These are phyloP conservation scores for Drosophila phalerata DNA, from an alignment of 2,888 invertebrate genomes.

Conservation along the genomic window DNA sequence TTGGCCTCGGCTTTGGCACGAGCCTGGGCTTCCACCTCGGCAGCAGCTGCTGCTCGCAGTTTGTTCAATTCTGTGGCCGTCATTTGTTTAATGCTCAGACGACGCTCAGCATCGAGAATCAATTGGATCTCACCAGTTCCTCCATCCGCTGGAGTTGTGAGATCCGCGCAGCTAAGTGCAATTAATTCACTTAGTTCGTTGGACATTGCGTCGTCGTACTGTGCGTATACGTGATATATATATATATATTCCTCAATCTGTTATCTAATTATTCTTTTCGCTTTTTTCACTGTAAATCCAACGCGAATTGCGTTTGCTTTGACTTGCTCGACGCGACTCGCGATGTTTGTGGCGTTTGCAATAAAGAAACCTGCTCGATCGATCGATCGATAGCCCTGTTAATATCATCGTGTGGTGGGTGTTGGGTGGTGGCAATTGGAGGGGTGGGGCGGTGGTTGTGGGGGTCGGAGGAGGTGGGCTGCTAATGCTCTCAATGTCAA, in stretches of 20 bases:
- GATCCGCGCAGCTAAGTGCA: constrained; percentile 82
- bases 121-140: constrained; percentile 55
- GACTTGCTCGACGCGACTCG: constrained; percentile 73
- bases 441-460: constrained; percentile 6
- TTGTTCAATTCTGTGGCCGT: constrained; percentile 80
- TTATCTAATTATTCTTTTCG: constrained; percentile 16
- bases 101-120: constrained; percentile 75
- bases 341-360: constrained; percentile 64
- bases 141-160: constrained; percentile 56
- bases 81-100: constrained; percentile 84
- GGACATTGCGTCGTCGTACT: constrained; percentile 67
- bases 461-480: background rate
- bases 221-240: constrained; percentile 28
- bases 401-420: constrained; percentile 28
- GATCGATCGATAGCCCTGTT: constrained; percentile 14
- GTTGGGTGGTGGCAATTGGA: constrained; percentile 25
- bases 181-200: constrained; percentile 83
- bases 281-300: constrained; percentile 20
- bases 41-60: constrained; percentile 77
- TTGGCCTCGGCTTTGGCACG: constrained; percentile 62
- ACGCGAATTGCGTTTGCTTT: constrained; percentile 71
- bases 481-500: constrained; percentile 72
- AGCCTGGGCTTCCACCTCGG: constrained; percentile 67
- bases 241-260: constrained; percentile 15
- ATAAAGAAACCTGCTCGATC: constrained; percentile 66